Conservation (phyloP, 2,113 vertebrate genomes). For the Barnardius zonarius region DNA sequence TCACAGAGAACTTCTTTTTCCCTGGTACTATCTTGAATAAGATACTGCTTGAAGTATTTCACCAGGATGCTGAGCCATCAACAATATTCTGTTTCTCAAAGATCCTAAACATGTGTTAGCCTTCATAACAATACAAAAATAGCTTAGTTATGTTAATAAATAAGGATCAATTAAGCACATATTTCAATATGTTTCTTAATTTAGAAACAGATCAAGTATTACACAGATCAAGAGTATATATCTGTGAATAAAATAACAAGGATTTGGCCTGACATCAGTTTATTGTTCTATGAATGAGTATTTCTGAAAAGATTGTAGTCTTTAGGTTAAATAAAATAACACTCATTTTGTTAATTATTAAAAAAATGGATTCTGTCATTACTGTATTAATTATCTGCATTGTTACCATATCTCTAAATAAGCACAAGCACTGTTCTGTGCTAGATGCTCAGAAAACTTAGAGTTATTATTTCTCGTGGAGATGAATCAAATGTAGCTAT, state of each 20-base stretch:
- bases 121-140: background rate
- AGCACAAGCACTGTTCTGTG: background rate
- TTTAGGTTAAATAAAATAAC: background rate
- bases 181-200: background rate
- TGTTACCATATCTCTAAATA: background rate
- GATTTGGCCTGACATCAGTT: background rate
- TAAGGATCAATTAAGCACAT: background rate
- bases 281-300: background rate
- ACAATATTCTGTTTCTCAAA: background rate
- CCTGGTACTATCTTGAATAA: background rate
- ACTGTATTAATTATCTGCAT: background rate
- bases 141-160: background rate
- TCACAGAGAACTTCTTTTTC: background rate
- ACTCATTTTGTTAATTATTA: background rate
- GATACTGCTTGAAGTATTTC: background rate
- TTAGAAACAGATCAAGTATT: background rate
- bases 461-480: background rate
- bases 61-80: fast-evolving
- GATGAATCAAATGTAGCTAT: background rate
- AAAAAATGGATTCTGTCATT: background rate
- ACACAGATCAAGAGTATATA: background rate
- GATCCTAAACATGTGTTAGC: background rate
- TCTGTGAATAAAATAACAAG: background rate
- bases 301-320: background rate
- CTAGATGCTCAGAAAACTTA: background rate